phyloP scores from a whole-genome alignment of 53 echinoderm and acorn worm species.

The Mesocentrotus franciscanus region DNA sequence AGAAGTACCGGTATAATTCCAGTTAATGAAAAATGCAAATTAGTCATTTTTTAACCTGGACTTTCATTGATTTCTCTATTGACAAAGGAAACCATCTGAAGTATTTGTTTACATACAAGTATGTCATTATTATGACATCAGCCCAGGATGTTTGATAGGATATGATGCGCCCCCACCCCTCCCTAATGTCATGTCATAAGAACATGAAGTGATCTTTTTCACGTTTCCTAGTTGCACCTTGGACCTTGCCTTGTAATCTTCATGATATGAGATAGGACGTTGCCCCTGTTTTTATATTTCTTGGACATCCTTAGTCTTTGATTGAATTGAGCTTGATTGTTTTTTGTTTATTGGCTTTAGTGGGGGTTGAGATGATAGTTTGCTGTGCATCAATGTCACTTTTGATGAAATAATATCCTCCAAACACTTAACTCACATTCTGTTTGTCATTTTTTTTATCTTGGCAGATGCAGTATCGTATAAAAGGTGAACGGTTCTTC shows the following conservation, averaged over 20 bases:
- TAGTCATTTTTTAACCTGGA: not conserved
- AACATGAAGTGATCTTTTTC: not conserved
- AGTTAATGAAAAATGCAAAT: not conserved
- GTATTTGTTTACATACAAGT: slow-evolving; percentile 4
- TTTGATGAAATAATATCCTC: not conserved
- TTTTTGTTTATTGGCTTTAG: not conserved
- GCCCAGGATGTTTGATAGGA: not conserved
- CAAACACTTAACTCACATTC: slow-evolving; percentile 1
- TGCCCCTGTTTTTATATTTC: not conserved
- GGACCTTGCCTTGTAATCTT: not conserved
- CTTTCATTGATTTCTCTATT: not conserved
- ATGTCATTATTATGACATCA: not conserved
- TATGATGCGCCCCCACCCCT: not conserved
- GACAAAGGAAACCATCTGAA: not conserved
- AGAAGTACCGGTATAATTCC: not conserved
- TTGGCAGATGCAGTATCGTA: not conserved
- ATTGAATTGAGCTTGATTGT: not conserved
- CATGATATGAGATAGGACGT: not conserved
- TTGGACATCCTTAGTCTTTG: not conserved
- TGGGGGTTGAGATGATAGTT: not conserved
- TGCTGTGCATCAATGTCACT: not conserved
- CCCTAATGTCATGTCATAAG: not conserved
- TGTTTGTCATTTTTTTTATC: not conserved
- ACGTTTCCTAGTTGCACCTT: not conserved
- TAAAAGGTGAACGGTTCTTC: not conserved